Conservation (phyloP, 2,113 vertebrate genomes). For the Ciconia boyciana region DNA sequence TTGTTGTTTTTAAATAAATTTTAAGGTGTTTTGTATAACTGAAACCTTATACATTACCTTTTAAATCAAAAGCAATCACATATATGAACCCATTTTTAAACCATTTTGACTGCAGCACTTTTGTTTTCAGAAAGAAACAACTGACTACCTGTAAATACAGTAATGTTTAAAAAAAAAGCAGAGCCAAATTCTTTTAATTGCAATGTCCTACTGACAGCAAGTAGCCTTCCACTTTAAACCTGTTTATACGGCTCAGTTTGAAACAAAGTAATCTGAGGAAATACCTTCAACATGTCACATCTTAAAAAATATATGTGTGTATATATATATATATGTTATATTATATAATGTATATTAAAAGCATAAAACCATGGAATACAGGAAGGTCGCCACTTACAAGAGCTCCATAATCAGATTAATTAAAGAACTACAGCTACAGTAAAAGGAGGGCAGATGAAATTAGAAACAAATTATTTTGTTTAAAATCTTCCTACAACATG, state of each 20-base stretch:
- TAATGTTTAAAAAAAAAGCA: background rate
- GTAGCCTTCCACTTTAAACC: background rate
- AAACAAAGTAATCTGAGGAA: background rate
- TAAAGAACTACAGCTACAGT: background rate
- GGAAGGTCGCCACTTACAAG: background rate
- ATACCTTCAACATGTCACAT: background rate
- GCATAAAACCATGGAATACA: background rate
- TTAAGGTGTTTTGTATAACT: background rate
- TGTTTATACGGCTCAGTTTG: background rate
- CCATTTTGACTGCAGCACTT: background rate
- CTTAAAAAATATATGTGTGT: background rate
- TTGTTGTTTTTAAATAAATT: background rate
- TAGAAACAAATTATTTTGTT: background rate
- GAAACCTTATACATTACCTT: background rate
- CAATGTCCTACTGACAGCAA: background rate
- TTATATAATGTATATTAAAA: background rate
- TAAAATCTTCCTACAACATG: background rate
- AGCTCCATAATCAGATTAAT: background rate
- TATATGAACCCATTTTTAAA: background rate
- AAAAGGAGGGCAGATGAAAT: background rate
- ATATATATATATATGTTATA: fast-evolving
- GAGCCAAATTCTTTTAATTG: background rate
- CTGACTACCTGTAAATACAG: background rate
- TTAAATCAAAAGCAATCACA: background rate
- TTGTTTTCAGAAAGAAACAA: background rate